Base-by-base conservation (phyloP, 1,140 invertebrate genomes). In the Nebria ingens region DNA sequence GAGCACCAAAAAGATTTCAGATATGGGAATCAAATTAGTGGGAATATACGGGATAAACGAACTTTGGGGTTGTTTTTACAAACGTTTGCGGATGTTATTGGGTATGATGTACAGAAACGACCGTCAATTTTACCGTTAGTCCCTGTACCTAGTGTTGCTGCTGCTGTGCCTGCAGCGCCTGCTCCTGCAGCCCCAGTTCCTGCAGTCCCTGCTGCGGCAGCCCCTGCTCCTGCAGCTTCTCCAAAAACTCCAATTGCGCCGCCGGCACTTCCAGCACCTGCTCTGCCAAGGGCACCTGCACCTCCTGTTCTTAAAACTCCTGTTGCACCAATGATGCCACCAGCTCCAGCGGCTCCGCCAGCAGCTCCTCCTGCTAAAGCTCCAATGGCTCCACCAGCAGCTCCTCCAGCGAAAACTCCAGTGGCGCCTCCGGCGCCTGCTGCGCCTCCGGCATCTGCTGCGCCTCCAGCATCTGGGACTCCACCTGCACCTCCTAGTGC, bases 51-150 rank as follows among this genome's bases (percentile, higher is more conserved):
- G 38, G 62, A 63, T 45, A 63, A 61, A 58, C 17, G 62, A 45
- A 63, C 62, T 13, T 54, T 63, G 19, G 59, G 58, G 34, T 55
- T 61, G 12, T 23, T 63, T 19, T 25, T 63, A 11, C 51, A 58
- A 19, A 53, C 57, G 25, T 51, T 61, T 11, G 62, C 59, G 9
- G 62, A 63, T 51, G 51, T 52, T 15, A 59, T 63, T 42, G 62
- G 62, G 21, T 63, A 63, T 38, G 62, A 63, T 51, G 54, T 63
- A 3, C 67, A 68, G n/a, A 64, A 73, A 34, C 73, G 72, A 58
- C 71, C 73, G 11, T 64, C 69, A 6, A n/a, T 34, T 15, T 72
- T 73, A 53, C 70, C 73, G 19, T 68, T 71, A 1, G 71, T 72
- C 0, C 57, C 73, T 2, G 67, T 71, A 0, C 67, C 72, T 1